Base-by-base conservation (phyloP, 1,140 invertebrate genomes). In the Carposina sasakii region DNA sequence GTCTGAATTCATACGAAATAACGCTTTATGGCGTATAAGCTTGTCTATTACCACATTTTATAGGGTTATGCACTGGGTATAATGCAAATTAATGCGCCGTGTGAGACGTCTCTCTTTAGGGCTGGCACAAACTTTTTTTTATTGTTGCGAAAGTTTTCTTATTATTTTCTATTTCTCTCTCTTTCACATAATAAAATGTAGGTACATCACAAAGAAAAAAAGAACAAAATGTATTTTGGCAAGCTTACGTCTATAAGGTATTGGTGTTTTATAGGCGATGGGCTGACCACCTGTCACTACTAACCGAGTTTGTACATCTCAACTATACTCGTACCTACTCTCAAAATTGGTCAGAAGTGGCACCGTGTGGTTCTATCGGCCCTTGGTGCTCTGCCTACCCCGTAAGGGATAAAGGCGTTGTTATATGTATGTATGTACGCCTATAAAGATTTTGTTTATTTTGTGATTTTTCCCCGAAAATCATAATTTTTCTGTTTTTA, bases 31-130 rank as follows among this genome's bases (percentile, higher is more conserved):
- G 54, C 52, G 44, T 43, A 66, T 59, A 57, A 62, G 54, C 60
- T 54, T 70, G 60, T 64, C 62, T 54, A 74, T 74, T 71, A 67
- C 54, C 56, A 57, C 66, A 63, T 66, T 71, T 73, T 71, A 67
- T 69, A 67, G 66, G 63, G 63, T 65, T 69, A 69, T 74, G 66
- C 66, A 69, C 57, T 56, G 57, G 55, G 59, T 65, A 60, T 70
- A 74, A 74, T 71, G 71, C 68, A 71, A 71, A 70, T 67, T 71
- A 71, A 74, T 71, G 67, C 55, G 31, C 36, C 60, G 57, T 58
- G 39, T 65, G 66, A 74, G 63, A 66, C 54, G 48, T 46, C 52
- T 19, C 2, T 23, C 16, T 40, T 36, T 56, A 73, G 71, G 71
- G 71, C 43, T 73, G 58, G 8, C 55, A 57, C 42, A 13, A 36